Evolutionary conservation across 1,140 invertebrate species (phyloP), one percentile per base, ranked within the genome.

Genomic region (Drosophila yakuba): DNA sequence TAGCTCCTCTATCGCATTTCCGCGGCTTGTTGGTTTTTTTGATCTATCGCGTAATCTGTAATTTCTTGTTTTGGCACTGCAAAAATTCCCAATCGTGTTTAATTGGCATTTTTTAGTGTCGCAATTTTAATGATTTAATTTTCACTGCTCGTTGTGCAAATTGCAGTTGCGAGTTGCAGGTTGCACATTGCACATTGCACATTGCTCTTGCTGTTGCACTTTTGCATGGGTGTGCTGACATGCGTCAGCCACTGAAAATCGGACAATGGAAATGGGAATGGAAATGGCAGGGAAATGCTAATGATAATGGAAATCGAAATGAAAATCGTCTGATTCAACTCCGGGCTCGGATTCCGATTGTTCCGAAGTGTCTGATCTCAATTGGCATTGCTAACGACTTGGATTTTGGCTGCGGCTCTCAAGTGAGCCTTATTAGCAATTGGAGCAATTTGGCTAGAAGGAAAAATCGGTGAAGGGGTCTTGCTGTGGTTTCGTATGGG

Each of bases 101-200:
- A 84, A 84, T 84, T 83, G 73, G 56, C 76, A 79, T 75, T 76
- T 84, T 56, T 83, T 63, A 82, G 79, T 77, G 61, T 68, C 55
- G 67, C 59, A 82, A 81, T 82, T 82, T 74, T 77, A 80, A 80
- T 80, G 77, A 78, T 77, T 77, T 78, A 78, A 63, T 77, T 78
- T 77, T 58, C 52, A 35, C 44, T 45, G 23, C 48, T 51, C 28
- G 20, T 74, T 77, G 74, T 68, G 73, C 63, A 77, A 77, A 69
- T 77, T 77, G 73, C 38, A 28, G 32, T 64, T 57, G 59, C 44
- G 3, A 38, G 20, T 50, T 50, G n/a, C 54, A 25, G 43, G 67
- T 66, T 68, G 66, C 47, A 68, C 12, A 25, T 71, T 57, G 63
- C 57, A n/a, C 25, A 12, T 62, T 62, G 58, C 58, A 32, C 14